A percentile compares a stretch with the other conserved stretches of the same genome.
These are phyloP conservation scores for Clarias fuscus DNA, from an alignment of 2,797 vertebrate genomes.

Conservation along the genomic window DNA sequence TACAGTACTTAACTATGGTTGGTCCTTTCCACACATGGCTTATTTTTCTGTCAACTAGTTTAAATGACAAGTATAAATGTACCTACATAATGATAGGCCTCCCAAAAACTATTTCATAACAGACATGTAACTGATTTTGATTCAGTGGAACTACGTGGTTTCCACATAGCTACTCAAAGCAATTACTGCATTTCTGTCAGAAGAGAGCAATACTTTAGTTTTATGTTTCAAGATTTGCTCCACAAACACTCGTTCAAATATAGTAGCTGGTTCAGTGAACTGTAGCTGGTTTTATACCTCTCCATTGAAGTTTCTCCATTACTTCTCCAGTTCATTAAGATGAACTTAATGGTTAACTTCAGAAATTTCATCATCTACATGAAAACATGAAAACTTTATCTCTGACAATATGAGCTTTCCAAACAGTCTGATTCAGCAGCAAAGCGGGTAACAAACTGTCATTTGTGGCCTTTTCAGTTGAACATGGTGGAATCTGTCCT, in stretches of 20 bases:
- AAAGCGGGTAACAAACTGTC: too few relatives aligned
- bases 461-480: too few relatives aligned
- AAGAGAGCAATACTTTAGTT: neutral
- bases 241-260: neutral
- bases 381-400: neutral
- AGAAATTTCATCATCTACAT: neutral
- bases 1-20: neutral
- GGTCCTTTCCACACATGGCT: neutral
- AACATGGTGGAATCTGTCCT: too few relatives aligned
- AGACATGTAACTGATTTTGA: neutral
- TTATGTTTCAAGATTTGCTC: neutral
- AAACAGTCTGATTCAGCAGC: too few relatives aligned
- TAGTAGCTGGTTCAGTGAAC: neutral
- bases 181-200: neutral
- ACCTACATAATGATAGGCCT: neutral
- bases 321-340: too few relatives aligned
- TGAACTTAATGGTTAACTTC: too few relatives aligned
- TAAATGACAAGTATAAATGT: neutral
- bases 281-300: neutral
- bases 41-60: slow-evolving; percentile 1
- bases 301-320: too few relatives aligned
- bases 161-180: neutral
- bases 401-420: too few relatives aligned
- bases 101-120: neutral
- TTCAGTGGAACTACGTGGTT: neutral